phyloP scores from a whole-genome alignment of 2,797 vertebrate genomes.

The Clarias pachynema region DNA sequence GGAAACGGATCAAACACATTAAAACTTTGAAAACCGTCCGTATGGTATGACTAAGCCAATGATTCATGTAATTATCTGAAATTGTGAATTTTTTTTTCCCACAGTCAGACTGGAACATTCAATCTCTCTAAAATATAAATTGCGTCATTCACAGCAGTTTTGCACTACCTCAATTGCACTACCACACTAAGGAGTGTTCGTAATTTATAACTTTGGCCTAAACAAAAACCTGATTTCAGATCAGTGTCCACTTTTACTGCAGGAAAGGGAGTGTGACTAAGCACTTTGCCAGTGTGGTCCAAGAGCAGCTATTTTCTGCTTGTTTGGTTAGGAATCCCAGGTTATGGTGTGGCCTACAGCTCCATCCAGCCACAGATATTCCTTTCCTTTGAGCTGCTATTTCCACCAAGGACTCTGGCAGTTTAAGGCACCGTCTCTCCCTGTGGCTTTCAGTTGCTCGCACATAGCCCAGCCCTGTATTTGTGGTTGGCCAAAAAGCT shows the following conservation, averaged over 20 bases:
- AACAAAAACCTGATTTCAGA: slow-evolving; percentile 27
- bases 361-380: slow-evolving; percentile 28
- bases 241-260: slow-evolving; percentile 58
- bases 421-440: slow-evolving; percentile 82
- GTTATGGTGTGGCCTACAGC: slow-evolving; percentile 29
- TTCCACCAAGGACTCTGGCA: slow-evolving; percentile 81
- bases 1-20: slow-evolving; percentile 20
- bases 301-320: slow-evolving; percentile 84
- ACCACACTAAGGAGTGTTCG: not conserved
- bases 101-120: not conserved
- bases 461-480: slow-evolving; percentile 86
- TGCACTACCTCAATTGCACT: not conserved
- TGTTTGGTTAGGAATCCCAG: slow-evolving; percentile 75
- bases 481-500: slow-evolving; percentile 88
- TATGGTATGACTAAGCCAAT: slow-evolving; percentile 7
- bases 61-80: slow-evolving; percentile 23
- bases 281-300: slow-evolving; percentile 80
- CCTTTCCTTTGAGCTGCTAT: slow-evolving; percentile 74
- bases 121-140: not conserved
- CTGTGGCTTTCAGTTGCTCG: slow-evolving; percentile 84
- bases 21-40: slow-evolving; percentile 9
- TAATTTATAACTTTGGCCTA: not conserved
- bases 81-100: slow-evolving; percentile 10
- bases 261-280: slow-evolving; percentile 74
- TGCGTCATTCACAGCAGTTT: not conserved